Conservation (phyloP, 2,888 invertebrate genomes). For the Teleiodes luculella region DNA sequence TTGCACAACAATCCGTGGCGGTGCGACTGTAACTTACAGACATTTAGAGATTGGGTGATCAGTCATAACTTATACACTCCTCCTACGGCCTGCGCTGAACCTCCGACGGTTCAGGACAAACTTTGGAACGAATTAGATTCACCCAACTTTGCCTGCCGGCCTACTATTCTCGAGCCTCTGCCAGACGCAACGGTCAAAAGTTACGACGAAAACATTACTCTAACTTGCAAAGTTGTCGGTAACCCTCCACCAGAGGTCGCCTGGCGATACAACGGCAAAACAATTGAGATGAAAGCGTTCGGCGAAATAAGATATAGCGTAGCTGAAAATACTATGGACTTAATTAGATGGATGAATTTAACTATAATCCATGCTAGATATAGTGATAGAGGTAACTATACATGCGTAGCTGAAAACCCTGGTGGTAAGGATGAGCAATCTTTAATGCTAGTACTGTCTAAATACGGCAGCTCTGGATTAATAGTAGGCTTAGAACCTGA, state of each 20-base stretch:
- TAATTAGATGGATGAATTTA: slow-evolving; percentile 82
- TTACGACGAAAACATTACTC: slow-evolving; percentile 83
- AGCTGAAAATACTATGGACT: slow-evolving; percentile 65
- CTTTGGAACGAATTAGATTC: slow-evolving; percentile 86
- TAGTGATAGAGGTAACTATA: slow-evolving; percentile 85
- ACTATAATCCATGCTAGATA: slow-evolving; percentile 81
- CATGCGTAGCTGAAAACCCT: slow-evolving; percentile 89
- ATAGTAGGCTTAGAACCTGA: slow-evolving; percentile 72
- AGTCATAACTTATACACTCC: slow-evolving; percentile 86
- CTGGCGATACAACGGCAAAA: slow-evolving; percentile 84
- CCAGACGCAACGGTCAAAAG: slow-evolving; percentile 80
- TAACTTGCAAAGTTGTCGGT: slow-evolving; percentile 87
- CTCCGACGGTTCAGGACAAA: slow-evolving; percentile 81
- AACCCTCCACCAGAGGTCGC: slow-evolving; percentile 87
- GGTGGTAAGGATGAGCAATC: slow-evolving; percentile 89
- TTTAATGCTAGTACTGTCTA: slow-evolving; percentile 80
- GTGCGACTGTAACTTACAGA: slow-evolving; percentile 90
- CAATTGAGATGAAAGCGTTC: slow-evolving; percentile 73
- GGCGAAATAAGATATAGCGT: slow-evolving; percentile 73
- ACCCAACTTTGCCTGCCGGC: slow-evolving; percentile 90
- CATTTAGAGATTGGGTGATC: slow-evolving; percentile 87
- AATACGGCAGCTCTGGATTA: slow-evolving; percentile 63
- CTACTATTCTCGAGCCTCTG: slow-evolving; percentile 84
- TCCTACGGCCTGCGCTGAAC: slow-evolving; percentile 86
- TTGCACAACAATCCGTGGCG: slow-evolving; percentile 92